These are phyloP conservation scores for Myotis planiceps DNA, from an alignment of 2,797 vertebrate genomes.

Conservation along the genomic window DNA sequence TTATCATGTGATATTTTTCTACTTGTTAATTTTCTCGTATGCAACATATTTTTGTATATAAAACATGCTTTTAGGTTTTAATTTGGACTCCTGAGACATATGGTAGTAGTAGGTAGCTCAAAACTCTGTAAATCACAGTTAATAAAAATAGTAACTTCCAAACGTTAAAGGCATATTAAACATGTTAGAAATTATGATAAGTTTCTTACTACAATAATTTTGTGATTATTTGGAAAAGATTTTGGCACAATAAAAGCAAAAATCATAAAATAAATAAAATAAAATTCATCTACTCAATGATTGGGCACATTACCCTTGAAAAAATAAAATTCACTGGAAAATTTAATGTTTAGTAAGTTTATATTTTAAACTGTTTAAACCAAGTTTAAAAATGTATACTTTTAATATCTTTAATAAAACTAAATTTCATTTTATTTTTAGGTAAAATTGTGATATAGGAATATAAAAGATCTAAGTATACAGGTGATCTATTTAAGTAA, in stretches of 20 bases:
- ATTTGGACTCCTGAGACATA: not conserved
- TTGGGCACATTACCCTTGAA: not conserved
- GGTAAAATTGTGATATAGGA: not conserved
- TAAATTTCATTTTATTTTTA: slow-evolving; percentile 66
- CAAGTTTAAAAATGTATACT: not conserved
- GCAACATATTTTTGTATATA: not conserved
- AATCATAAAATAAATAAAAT: slow-evolving; percentile 46
- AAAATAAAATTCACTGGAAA: not conserved
- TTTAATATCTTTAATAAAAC: not conserved
- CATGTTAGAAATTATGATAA: not conserved
- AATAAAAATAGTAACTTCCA: not conserved
- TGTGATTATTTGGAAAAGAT: not conserved
- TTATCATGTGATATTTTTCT: not conserved
- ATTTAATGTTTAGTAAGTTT: slow-evolving; percentile 17
- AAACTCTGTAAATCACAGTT: not conserved
- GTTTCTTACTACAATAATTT: slow-evolving; percentile 17
- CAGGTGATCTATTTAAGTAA: not conserved
- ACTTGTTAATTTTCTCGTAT: not conserved
- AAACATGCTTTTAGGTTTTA: not conserved
- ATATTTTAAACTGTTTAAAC: not conserved
- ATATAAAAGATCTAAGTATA: slow-evolving; percentile 43
- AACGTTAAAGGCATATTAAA: not conserved
- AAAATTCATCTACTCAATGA: not conserved
- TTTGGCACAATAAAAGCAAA: slow-evolving; percentile 8
- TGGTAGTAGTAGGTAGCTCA: not conserved